These are phyloP conservation scores for Osmerus eperlanus DNA, from an alignment of 2,113 vertebrate species.

Conservation along the genomic window DNA sequence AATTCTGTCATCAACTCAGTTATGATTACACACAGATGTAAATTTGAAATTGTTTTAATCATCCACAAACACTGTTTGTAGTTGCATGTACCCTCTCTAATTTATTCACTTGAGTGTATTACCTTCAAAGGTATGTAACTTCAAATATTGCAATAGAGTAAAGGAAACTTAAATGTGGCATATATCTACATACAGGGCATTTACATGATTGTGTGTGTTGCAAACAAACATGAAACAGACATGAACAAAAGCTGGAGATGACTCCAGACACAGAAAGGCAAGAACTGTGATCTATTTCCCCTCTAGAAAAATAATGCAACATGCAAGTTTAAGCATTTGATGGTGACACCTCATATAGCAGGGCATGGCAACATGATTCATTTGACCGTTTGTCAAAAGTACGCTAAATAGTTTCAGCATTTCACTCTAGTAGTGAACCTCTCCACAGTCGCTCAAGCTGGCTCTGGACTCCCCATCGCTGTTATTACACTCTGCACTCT, in stretches of 20 bases:
- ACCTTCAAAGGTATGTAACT: not conserved
- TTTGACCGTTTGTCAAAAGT: too few species aligned
- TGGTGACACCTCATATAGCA: too few species aligned
- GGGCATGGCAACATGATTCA: not conserved
- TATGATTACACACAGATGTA: too few species aligned
- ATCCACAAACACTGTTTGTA: too few species aligned
- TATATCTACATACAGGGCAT: not conserved
- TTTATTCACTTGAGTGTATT: too few species aligned
- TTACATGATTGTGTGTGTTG: not conserved
- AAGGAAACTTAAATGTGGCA: not conserved
- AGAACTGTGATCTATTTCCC: too few species aligned
- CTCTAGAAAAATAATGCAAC: too few species aligned
- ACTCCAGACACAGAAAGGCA: not conserved
- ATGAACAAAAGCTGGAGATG: not conserved
- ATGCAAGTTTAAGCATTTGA: too few species aligned
- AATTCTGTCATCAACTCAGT: too few species aligned
- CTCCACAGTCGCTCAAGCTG: conserved; percentile 73
- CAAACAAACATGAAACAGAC: not conserved
- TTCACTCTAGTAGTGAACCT: conserved; percentile 53
- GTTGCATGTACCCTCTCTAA: too few species aligned
- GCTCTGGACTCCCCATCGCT: conserved; percentile 83
- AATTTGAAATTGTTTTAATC: too few species aligned
- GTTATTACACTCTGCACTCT: conserved; percentile 65
- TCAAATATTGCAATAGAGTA: not conserved
- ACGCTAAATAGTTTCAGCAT: conserved; percentile 36